A percentile compares a stretch with the other conserved stretches of the same genome.
These are phyloP conservation scores for Morpho deidamia DNA, from an alignment of 2,888 invertebrate genomes.

Conservation along the genomic window DNA sequence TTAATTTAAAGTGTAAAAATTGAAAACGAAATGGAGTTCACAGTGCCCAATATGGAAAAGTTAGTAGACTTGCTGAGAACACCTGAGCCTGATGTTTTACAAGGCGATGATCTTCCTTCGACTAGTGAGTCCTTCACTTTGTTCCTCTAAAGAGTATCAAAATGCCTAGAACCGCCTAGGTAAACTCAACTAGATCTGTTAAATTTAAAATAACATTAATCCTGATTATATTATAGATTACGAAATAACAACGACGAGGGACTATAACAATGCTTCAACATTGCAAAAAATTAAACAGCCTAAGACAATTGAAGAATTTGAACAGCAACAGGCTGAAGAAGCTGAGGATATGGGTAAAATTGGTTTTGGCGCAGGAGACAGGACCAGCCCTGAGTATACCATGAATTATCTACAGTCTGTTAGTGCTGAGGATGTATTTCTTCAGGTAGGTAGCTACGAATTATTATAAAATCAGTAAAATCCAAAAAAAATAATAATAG, in stretches of 20 bases:
- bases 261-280: slow-evolving; percentile 29
- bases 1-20: not conserved
- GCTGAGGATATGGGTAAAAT: slow-evolving; percentile 59
- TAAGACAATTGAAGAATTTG: slow-evolving; percentile 64
- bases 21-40: slow-evolving; percentile 40
- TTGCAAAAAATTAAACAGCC: slow-evolving; percentile 35
- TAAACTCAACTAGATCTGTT: too few species aligned
- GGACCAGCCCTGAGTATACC: slow-evolving; percentile 84
- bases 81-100: slow-evolving; percentile 63
- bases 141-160: too few species aligned
- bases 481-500: too few species aligned
- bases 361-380: slow-evolving; percentile 76
- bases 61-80: slow-evolving; percentile 51
- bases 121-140: slow-evolving; percentile 14
- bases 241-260: slow-evolving; percentile 57
- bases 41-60: slow-evolving; percentile 47
- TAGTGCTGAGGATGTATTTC: slow-evolving; percentile 89
- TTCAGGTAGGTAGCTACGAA: slow-evolving; percentile 83
- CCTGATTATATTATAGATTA: slow-evolving; percentile 34
- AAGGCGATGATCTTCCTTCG: slow-evolving; percentile 55
- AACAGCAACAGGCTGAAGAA: slow-evolving; percentile 71
- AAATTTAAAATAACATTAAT: too few species aligned
- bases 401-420: slow-evolving; percentile 92
- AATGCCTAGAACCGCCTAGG: too few species aligned
- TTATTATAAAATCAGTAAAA: too few species aligned